phyloP scores from a whole-genome alignment of 2,888 invertebrate species.

The Pycnomerus fuliginosus region DNA sequence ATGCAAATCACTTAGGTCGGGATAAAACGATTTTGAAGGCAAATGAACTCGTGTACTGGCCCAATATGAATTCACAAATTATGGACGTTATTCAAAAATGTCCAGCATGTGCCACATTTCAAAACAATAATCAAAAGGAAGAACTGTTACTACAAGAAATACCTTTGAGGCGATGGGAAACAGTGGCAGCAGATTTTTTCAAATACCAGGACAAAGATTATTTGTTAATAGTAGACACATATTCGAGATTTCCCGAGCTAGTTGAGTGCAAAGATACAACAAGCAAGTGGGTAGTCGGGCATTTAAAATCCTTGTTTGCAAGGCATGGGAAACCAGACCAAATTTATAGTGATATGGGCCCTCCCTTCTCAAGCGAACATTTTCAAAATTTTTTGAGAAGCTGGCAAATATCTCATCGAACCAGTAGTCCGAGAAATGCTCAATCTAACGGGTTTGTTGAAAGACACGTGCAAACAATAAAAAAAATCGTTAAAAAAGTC shows the following conservation, averaged over 20 bases:
- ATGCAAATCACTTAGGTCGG: neutral
- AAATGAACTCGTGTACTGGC: slow-evolving; percentile 1
- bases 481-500: slow-evolving; percentile 8
- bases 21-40: neutral
- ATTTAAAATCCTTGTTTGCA: neutral
- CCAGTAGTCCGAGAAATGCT: neutral
- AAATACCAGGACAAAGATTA: neutral
- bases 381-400: slow-evolving; percentile 4
- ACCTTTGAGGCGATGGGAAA: neutral
- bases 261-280: neutral
- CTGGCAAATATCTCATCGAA: slow-evolving; percentile 6
- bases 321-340: slow-evolving; percentile 1
- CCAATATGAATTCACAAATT: neutral
- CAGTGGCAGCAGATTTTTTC: neutral
- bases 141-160: neutral
- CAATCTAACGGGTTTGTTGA: slow-evolving; percentile 13
- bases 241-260: neutral
- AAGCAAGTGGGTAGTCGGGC: neutral
- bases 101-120: neutral
- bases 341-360: neutral
- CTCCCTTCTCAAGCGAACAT: neutral
- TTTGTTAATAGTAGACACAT: neutral
- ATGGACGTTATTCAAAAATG: neutral
- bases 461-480: slow-evolving; percentile 9
- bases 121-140: neutral